Conservation (phyloP, 2,888 invertebrate species). For the Ophion ventricosus region DNA sequence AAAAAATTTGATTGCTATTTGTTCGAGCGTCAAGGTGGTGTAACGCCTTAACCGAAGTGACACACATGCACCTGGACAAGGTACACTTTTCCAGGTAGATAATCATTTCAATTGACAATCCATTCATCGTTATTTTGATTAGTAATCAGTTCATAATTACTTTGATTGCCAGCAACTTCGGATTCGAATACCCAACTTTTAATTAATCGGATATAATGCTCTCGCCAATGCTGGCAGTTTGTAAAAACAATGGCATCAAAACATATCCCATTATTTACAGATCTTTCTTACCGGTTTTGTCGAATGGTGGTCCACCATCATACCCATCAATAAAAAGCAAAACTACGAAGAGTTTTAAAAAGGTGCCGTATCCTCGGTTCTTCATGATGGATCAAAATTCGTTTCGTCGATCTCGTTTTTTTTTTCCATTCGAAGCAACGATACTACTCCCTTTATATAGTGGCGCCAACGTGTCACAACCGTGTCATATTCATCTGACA, state of each 20-base stretch:
- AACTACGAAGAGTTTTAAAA: constrained; percentile 27
- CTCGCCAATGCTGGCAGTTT: not conserved
- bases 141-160: too few relatives aligned
- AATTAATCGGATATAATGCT: not conserved
- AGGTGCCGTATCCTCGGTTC: not conserved
- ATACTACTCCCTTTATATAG: not conserved
- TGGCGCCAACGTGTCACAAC: not conserved
- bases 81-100: too few relatives aligned
- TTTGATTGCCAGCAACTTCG: too few relatives aligned
- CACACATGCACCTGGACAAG: too few relatives aligned
- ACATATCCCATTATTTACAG: not conserved
- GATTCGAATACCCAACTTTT: too few relatives aligned
- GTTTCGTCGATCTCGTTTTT: not conserved
- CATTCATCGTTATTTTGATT: too few relatives aligned
- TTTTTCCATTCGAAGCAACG: constrained; percentile 17
- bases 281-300: constrained; percentile 27
- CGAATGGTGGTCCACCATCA: not conserved
- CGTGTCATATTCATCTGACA: not conserved
- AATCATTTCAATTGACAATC: too few relatives aligned
- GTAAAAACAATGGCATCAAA: not conserved
- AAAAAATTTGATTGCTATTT: too few relatives aligned
- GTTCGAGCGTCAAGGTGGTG: too few relatives aligned
- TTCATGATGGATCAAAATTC: constrained; percentile 39
- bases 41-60: too few relatives aligned
- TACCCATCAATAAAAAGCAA: constrained; percentile 13